Base-by-base conservation (phyloP, 1,140 invertebrate species). In the Cephus cinctus region DNA sequence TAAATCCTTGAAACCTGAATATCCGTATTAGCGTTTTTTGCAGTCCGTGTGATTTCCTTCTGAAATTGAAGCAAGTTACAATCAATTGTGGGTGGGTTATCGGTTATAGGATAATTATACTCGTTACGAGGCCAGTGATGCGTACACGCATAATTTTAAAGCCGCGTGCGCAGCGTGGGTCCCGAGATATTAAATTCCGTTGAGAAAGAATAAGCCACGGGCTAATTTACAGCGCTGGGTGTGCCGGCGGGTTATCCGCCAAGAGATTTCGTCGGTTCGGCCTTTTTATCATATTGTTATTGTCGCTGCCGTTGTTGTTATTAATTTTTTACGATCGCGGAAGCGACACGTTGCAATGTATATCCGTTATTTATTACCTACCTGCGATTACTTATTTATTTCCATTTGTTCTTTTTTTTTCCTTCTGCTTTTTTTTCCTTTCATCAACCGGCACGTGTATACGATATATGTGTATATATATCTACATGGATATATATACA, bases 41-140 rank as follows among this genome's bases (percentile, higher is more conserved):
- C n/a, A n/a, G n/a, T n/a, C n/a, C n/a, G n/a, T n/a, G n/a, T n/a
- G n/a, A n/a, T n/a, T n/a, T n/a, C n/a, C n/a, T n/a, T n/a, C n/a
- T n/a, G n/a, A n/a, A n/a, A n/a, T n/a, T n/a, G n/a, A n/a, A n/a
- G n/a, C n/a, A n/a, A n/a, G n/a, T n/a, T n/a, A n/a, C n/a, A n/a
- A n/a, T n/a, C n/a, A n/a, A n/a, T n/a, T n/a, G n/a, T n/a, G n/a
- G n/a, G n/a, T n/a, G n/a, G n/a, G n/a, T n/a, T n/a, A n/a, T n/a
- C n/a, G n/a, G n/a, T n/a, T n/a, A n/a, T n/a, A n/a, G n/a, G 53
- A 60, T 73, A 71, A 73, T 73, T 73, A 73, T 62, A 57, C 70
- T 73, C 64, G 61, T 71, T 71, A 70, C 61, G 56, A 57, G 45
- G 50, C 43, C 53, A n/a, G n/a, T 56, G 56, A 43, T 56, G 55